Conservation (phyloP, 2,113 vertebrate species). For the Neomonachus schauinslandi region DNA sequence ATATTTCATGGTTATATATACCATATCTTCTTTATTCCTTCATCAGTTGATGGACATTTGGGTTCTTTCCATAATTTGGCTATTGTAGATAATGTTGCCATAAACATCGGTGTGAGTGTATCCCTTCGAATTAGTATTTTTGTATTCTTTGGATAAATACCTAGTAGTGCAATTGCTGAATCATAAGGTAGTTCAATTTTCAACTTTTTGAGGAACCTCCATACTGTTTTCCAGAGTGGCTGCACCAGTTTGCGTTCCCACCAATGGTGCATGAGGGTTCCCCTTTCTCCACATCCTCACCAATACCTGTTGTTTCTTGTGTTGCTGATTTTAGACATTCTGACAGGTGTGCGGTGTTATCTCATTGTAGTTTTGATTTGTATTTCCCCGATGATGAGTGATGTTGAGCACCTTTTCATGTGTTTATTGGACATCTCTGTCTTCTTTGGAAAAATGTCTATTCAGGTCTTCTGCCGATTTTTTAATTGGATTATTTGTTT, state of each 20-base stretch:
- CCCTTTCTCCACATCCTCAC: background rate
- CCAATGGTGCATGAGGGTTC: background rate
- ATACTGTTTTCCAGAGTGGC: background rate
- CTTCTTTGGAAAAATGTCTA: background rate
- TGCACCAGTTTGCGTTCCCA: background rate
- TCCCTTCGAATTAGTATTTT: background rate
- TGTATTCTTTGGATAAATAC: background rate
- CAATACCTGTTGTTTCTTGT: background rate
- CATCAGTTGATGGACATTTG: background rate
- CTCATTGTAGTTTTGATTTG: background rate
- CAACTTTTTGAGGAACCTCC: background rate
- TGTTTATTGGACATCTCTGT: background rate
- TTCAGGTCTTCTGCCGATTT: background rate
- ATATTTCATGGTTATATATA: background rate
- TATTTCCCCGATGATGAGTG: background rate
- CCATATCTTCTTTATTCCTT: background rate
- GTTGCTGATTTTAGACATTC: background rate
- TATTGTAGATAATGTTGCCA: background rate
- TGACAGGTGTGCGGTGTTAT: background rate
- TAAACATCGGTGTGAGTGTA: background rate
- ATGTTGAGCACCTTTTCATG: background rate
- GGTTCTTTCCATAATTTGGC: background rate
- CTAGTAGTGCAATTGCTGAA: background rate
- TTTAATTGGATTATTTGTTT: background rate
- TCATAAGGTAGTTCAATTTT: background rate